These are phyloP conservation scores for Echinarachnius parma DNA, from an alignment of 53 echinoderm and acorn worm species.

Conservation along the genomic window DNA sequence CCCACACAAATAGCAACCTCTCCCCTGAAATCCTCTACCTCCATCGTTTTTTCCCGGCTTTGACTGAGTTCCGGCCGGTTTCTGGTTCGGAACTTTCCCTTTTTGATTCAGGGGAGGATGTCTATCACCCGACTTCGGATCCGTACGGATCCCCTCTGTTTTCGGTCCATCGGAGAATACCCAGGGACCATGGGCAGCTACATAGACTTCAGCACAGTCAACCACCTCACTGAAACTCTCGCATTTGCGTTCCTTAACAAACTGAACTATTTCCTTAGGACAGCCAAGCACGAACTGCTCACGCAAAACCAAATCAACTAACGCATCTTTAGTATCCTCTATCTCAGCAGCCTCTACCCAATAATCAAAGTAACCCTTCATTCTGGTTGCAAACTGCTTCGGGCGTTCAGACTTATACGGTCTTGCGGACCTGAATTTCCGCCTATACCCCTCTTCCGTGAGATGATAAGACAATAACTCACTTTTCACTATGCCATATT, in stretches of 20 bases:
- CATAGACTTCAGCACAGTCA: slow-evolving; percentile 21
- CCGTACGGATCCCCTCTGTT: slow-evolving; percentile 13
- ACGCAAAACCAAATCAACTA: too few species aligned
- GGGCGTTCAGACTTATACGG: too few species aligned
- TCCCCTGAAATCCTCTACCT: background rate
- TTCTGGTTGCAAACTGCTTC: too few species aligned
- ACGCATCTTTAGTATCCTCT: too few species aligned
- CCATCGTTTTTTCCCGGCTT: background rate
- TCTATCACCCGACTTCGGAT: slow-evolving; percentile 6
- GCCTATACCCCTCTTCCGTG: too few species aligned
- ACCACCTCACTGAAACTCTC: slow-evolving; percentile 1
- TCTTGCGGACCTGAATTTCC: too few species aligned
- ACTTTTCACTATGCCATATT: too few species aligned
- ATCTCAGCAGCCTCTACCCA: too few species aligned
- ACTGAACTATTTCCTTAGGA: background rate
- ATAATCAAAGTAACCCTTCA: too few species aligned
- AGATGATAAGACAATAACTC: too few species aligned
- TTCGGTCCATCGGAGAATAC: slow-evolving; percentile 2
- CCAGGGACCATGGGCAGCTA: slow-evolving; percentile 10
- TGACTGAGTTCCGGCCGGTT: background rate
- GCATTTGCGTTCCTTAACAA: slow-evolving; percentile 26
- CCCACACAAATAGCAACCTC: slow-evolving; percentile 33
- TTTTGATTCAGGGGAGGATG: background rate
- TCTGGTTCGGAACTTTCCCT: background rate
- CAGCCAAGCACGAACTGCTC: too few species aligned